These are phyloP conservation scores for Hyposoter dolosus DNA, from an alignment of 2,888 invertebrate species.

Conservation along the genomic window DNA sequence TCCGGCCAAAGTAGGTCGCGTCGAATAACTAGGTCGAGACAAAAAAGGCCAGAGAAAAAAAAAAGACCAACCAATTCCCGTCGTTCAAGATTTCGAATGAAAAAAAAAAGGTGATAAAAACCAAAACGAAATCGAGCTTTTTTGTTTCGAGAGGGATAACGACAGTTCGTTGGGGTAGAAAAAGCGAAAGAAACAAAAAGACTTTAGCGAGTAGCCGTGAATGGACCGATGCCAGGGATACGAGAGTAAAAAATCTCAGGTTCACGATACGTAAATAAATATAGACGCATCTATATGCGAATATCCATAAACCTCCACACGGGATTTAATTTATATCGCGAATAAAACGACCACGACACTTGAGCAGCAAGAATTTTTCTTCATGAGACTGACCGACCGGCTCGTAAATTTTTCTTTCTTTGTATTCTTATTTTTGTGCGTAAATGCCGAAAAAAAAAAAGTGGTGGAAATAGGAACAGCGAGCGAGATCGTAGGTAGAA, in stretches of 20 bases:
- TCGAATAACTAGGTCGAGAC: background rate
- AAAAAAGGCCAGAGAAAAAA: background rate
- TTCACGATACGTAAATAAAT: background rate
- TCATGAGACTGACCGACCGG: background rate
- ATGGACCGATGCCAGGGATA: conserved; percentile 39
- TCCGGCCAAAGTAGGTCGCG: background rate
- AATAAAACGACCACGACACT: conserved; percentile 9
- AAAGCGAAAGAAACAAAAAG: background rate
- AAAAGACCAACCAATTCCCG: background rate
- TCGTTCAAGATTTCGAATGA: background rate
- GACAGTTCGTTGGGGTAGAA: background rate
- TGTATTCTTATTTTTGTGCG: background rate
- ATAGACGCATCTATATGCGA: background rate
- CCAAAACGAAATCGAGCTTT: background rate
- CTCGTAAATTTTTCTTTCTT: conserved; percentile 6
- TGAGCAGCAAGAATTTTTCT: conserved; percentile 11
- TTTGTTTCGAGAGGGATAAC: background rate
- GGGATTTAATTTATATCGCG: conserved; percentile 25
- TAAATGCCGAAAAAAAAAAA: background rate
- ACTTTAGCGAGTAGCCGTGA: background rate
- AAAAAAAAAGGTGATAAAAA: conserved; percentile 1
- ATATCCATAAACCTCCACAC: background rate
- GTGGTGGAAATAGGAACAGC: background rate
- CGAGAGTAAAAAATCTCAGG: conserved; percentile 19
- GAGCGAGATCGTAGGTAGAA: background rate